Base-by-base conservation (phyloP, 2,797 vertebrate genomes). In the Australoheros facetus region DNA sequence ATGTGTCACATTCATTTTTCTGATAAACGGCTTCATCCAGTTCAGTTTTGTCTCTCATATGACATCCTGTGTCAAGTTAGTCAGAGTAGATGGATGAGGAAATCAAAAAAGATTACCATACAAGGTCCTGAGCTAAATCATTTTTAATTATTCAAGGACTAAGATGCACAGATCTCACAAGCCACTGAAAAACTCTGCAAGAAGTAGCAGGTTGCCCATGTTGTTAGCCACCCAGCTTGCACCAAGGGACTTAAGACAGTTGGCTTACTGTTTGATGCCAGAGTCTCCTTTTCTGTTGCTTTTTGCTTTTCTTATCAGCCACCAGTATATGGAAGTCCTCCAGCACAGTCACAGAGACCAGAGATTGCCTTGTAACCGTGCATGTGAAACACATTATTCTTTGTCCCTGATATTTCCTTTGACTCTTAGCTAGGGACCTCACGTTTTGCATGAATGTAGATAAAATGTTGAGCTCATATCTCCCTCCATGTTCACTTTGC, bases 391-490 rank as follows among this genome's bases (percentile, higher is more conserved):
- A 71, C 75, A 59, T 79, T 73, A 66, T 54, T 53, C 76, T 73
- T 30, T 78, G 42, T 78, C 82, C 55, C 81, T 78, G 45, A 77
- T 75, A 42, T 71, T 78, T 59, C 71, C 75, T 58, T 66, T 75
- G 62, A 78, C 78, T 87, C 73, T 54, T 59, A 77, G 42, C 34
- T 78, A 74, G 56, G 75, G 80, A 85, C 84, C 83, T 85, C 30
- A 70, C 32, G 9, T 83, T 89, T 83, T 75, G 30, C 54, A 59
- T 12, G 8, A 60, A 64, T 62, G 23, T 59, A 78, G 80, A 86
- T 80, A 73, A 82, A 77, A 77, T 56, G 28, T 42, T 34, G 42
- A 23, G 48, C 73, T 78, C 82, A 77, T 79, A 85, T 79, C 64
- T 58, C 6, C 37, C 28, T 69, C 28, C 14, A 14, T 78, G 78